Percentiles rank a stretch among this genome's conserved stretches.
Evolutionary conservation across 2,113 vertebrate genomes (phyloP).

Genomic region (Microcebus tavaratra): DNA sequence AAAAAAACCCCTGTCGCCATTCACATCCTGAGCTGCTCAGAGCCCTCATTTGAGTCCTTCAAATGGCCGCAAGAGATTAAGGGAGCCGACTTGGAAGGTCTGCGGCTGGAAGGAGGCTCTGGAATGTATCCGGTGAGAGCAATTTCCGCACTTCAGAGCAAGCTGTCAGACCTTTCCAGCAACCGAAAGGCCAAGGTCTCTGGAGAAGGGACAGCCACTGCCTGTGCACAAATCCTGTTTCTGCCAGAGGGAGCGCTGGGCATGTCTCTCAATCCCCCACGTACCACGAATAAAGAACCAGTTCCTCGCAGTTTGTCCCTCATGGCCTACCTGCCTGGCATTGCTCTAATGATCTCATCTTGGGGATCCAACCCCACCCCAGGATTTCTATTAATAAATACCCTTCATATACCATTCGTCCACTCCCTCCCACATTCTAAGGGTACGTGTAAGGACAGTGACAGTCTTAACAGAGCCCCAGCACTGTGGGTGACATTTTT

Average conservation of each 20-base stretch:
- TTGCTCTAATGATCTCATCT: neutral
- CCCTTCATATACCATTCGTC: neutral
- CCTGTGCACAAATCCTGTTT: neutral
- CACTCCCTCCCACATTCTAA: neutral
- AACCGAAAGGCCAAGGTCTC: slow-evolving; percentile 31
- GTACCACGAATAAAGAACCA: neutral
- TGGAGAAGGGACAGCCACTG: neutral
- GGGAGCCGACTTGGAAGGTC: neutral
- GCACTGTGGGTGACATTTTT: accelerated
- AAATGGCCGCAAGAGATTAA: neutral
- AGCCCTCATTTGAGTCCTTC: neutral
- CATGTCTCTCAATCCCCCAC: neutral
- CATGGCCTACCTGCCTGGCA: neutral
- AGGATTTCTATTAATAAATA: neutral
- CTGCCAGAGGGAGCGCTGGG: neutral
- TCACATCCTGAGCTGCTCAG: neutral
- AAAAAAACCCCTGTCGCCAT: neutral
- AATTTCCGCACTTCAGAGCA: neutral
- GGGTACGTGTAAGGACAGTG: neutral
- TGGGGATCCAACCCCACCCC: neutral
- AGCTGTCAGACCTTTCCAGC: slow-evolving; percentile 10
- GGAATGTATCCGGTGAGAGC: neutral
- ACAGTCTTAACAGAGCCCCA: too few relatives aligned
- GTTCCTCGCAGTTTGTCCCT: neutral
- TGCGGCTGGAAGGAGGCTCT: neutral